Percentiles rank a stretch among this genome's conserved stretches.
phyloP scores from a whole-genome alignment of 2,888 invertebrate genomes.

The Melanophora roralis region DNA sequence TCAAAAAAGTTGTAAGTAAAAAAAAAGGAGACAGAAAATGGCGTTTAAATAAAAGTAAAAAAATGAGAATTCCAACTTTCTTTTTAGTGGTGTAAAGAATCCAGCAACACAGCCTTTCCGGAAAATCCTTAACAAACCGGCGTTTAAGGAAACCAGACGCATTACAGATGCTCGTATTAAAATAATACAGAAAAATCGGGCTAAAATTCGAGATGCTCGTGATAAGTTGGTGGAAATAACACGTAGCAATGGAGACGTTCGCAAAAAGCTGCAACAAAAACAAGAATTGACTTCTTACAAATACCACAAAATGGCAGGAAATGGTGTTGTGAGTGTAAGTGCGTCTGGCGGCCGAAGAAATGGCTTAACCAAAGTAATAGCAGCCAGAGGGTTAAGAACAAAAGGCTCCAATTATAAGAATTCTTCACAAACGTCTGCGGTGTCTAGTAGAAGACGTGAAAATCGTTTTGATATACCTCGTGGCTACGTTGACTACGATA shows the following conservation, averaged over 20 bases:
- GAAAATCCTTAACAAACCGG: slow-evolving; percentile 61
- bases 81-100: slow-evolving; percentile 45
- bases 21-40: slow-evolving; percentile 37
- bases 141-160: slow-evolving; percentile 62
- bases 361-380: neutral
- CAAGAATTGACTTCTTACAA: slow-evolving; percentile 61
- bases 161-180: slow-evolving; percentile 84
- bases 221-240: slow-evolving; percentile 88
- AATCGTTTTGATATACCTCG: slow-evolving; percentile 70
- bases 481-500: slow-evolving; percentile 76
- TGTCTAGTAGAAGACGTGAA: slow-evolving; percentile 52
- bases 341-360: slow-evolving; percentile 57
- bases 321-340: neutral
- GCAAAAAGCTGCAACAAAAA: slow-evolving; percentile 83
- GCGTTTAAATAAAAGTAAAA: slow-evolving; percentile 14
- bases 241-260: slow-evolving; percentile 85
- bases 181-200: slow-evolving; percentile 87
- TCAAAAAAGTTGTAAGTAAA: slow-evolving; percentile 63
- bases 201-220: slow-evolving; percentile 86
- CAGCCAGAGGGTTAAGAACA: slow-evolving; percentile 54
- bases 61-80: neutral
- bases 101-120: slow-evolving; percentile 53
- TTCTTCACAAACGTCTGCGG: neutral
- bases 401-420: slow-evolving; percentile 60
- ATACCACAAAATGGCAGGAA: slow-evolving; percentile 29